Conservation (phyloP, 2,888 invertebrate species). For the Tricholauxania praeusta region DNA sequence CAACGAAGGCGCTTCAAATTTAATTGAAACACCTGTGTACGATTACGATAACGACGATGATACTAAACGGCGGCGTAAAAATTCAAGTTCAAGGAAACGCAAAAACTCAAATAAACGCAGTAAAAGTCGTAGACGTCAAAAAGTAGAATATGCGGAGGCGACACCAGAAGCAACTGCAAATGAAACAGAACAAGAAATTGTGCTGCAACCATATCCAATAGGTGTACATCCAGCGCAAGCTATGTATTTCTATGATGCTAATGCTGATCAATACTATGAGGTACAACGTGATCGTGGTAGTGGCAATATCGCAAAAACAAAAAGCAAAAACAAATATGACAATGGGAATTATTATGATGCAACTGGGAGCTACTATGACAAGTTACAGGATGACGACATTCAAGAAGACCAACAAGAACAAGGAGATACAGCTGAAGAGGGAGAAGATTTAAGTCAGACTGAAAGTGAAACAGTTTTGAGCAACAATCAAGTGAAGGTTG, state of each 20-base stretch:
- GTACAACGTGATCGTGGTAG: slow-evolving; percentile 22
- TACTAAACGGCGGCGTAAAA: slow-evolving; percentile 29
- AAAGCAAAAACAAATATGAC: background rate
- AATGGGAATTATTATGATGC: slow-evolving; percentile 1
- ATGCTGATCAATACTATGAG: slow-evolving; percentile 43
- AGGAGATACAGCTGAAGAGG: slow-evolving; percentile 1
- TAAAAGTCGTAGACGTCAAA: background rate
- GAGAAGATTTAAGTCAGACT: background rate
- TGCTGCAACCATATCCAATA: slow-evolving; percentile 15
- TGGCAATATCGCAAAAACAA: background rate
- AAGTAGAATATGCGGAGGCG: background rate
- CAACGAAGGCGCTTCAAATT: slow-evolving; percentile 51
- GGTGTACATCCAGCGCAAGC: slow-evolving; percentile 32
- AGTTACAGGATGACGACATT: background rate
- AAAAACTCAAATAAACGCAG: slow-evolving; percentile 25
- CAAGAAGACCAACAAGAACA: background rate
- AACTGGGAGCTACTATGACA: slow-evolving; percentile 19
- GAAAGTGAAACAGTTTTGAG: background rate
- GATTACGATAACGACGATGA: slow-evolving; percentile 39
- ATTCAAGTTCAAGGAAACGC: slow-evolving; percentile 18
- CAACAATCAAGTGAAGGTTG: slow-evolving; percentile 17
- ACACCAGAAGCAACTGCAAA: background rate
- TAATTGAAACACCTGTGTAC: slow-evolving; percentile 53
- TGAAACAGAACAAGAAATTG: background rate
- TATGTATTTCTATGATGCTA: slow-evolving; percentile 47